Percentiles rank a stretch among this genome's conserved stretches.
phyloP scores from a whole-genome alignment of 2,888 invertebrate species.

The Busseola fusca region DNA sequence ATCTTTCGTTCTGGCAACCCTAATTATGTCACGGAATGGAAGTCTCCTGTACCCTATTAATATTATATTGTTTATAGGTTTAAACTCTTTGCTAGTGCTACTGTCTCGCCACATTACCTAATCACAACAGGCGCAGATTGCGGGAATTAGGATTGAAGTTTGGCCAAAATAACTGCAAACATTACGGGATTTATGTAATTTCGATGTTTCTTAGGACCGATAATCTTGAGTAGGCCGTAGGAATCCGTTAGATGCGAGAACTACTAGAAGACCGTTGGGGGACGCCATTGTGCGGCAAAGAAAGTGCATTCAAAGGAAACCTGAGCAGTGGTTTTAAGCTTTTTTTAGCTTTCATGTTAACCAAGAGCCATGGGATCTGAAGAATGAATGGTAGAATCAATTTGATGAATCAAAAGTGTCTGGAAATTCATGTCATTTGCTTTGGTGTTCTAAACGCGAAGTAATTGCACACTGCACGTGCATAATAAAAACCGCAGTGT shows the following conservation, averaged over 20 bases:
- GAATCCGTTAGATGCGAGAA: neutral
- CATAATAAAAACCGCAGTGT: conserved; percentile 1
- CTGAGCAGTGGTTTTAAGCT: neutral
- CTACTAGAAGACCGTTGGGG: neutral
- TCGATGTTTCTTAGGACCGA: neutral
- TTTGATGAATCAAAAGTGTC: neutral
- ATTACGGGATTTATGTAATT: conserved; percentile 13
- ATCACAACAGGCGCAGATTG: neutral
- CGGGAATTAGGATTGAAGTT: conserved; percentile 32
- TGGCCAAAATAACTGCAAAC: conserved; percentile 24
- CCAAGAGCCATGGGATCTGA: neutral
- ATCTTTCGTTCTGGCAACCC: too few relatives aligned
- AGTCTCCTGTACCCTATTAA: too few relatives aligned
- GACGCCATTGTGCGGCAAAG: neutral
- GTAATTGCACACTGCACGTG: neutral
- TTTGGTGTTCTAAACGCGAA: neutral
- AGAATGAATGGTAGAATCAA: neutral
- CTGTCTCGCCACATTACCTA: conserved; percentile 1
- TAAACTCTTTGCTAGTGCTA: too few relatives aligned
- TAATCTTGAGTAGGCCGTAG: neutral
- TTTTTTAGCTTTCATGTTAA: neutral
- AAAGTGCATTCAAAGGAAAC: neutral
- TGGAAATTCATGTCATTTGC: neutral
- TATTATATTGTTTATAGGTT: too few relatives aligned
- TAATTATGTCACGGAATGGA: conserved; percentile 4